Conservation (phyloP, 2,113 vertebrate species). For the Epinephelus fuscoguttatus region DNA sequence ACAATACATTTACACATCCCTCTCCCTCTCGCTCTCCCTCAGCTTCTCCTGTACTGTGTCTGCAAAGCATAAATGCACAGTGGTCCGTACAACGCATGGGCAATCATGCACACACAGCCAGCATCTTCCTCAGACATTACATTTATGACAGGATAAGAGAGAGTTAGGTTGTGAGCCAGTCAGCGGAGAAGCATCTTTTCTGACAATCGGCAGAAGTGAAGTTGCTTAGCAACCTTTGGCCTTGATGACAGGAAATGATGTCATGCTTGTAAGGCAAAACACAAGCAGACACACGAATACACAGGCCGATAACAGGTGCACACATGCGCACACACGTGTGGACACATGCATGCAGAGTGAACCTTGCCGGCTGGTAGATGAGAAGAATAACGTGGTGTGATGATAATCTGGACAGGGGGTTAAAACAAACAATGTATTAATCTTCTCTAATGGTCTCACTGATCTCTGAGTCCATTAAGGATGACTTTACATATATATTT, state of each 20-base stretch:
- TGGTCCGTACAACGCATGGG: constrained; percentile 36
- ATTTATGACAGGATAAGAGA: constrained; percentile 38
- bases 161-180: constrained; percentile 17
- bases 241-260: constrained; percentile 80
- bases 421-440: constrained; percentile 74
- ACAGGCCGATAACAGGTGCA: constrained; percentile 38
- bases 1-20: constrained; percentile 20
- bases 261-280: constrained; percentile 53
- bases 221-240: constrained; percentile 87
- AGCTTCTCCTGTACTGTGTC: background rate
- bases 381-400: constrained; percentile 58
- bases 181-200: constrained; percentile 64
- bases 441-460: constrained; percentile 71
- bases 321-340: constrained; percentile 18
- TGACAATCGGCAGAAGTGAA: constrained; percentile 70
- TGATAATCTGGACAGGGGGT: constrained; percentile 70
- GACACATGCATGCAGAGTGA: constrained; percentile 1
- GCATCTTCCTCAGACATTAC: constrained; percentile 29
- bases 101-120: constrained; percentile 48
- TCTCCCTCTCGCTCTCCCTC: background rate
- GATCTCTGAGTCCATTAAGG: constrained; percentile 71
- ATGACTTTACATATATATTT: constrained; percentile 49
- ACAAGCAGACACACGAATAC: constrained; percentile 50
- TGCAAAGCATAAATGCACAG: constrained; percentile 44
- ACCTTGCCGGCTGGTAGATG: constrained; percentile 30